These are phyloP conservation scores for Channa argus DNA, from an alignment of 2,113 vertebrate genomes.

Conservation along the genomic window DNA sequence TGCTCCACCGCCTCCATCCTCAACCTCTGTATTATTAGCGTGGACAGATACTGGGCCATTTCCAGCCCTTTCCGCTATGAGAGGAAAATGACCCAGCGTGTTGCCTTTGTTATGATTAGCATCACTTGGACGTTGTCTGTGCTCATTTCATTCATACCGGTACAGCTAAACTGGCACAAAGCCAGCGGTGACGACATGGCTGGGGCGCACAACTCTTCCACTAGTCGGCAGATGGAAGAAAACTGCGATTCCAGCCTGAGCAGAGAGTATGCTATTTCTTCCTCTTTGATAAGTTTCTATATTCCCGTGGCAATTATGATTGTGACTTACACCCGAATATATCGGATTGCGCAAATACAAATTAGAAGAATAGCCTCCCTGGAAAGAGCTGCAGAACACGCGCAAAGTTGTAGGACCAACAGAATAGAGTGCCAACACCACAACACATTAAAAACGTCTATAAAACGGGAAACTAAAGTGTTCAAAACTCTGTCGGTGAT, in stretches of 20 bases:
- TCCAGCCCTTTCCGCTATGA: conserved; percentile 95
- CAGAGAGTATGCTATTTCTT: conserved; percentile 93
- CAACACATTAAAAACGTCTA: conserved; percentile 86
- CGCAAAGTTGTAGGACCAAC: conserved; percentile 88
- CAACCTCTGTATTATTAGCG: conserved; percentile 93
- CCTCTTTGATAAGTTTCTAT: conserved; percentile 96
- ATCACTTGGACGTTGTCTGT: conserved; percentile 92
- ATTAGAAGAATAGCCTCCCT: conserved; percentile 91
- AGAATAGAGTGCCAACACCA: conserved; percentile 83
- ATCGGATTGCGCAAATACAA: conserved; percentile 93
- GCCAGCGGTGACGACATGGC: conserved; percentile 68
- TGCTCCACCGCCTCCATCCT: conserved; percentile 98
- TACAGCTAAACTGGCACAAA: conserved; percentile 96
- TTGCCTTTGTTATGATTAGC: conserved; percentile 91
- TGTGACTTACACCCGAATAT: conserved; percentile 94
- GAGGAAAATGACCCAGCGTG: conserved; percentile 92
- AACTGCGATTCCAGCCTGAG: conserved; percentile 96
- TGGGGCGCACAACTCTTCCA: conserved; percentile 68
- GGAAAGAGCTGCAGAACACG: conserved; percentile 92
- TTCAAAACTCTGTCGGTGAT: conserved; percentile 94
- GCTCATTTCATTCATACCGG: conserved; percentile 96
- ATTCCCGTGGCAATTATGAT: conserved; percentile 96
- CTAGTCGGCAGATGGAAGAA: conserved; percentile 69
- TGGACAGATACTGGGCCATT: conserved; percentile 97
- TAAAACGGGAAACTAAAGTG: conserved; percentile 94